Evolutionary conservation across 1,140 invertebrate species (phyloP).

Genomic region (Dinoponera quadriceps): DNA sequence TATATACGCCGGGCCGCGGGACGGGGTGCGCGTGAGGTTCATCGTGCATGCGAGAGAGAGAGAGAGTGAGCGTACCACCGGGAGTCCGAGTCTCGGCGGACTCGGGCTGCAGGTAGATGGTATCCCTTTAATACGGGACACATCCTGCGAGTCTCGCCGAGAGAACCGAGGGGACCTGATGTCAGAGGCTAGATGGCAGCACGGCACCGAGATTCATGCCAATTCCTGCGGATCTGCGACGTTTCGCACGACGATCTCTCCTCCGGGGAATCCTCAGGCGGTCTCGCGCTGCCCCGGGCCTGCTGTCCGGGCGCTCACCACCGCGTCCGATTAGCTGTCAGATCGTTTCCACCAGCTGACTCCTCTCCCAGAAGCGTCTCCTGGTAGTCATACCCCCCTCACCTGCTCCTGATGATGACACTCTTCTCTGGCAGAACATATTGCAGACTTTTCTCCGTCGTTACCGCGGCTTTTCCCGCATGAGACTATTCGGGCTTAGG

Average conservation of each 20-base stretch:
- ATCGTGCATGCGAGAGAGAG: neutral
- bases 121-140: slow-evolving; percentile 61
- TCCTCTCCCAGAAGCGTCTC: slow-evolving; percentile 58
- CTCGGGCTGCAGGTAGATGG: slow-evolving; percentile 23
- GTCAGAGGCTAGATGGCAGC: slow-evolving; percentile 84
- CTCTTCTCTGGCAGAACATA: slow-evolving; percentile 67
- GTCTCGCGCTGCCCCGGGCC: neutral
- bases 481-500: neutral
- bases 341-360: slow-evolving; percentile 66
- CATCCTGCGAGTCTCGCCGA: slow-evolving; percentile 59
- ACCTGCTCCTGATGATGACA: slow-evolving; percentile 41
- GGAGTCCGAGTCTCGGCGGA: slow-evolving; percentile 43
- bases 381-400: slow-evolving; percentile 42
- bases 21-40: neutral
- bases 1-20: slow-evolving; percentile 22
- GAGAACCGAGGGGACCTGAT: slow-evolving; percentile 74
- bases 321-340: slow-evolving; percentile 66
- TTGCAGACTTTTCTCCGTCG: slow-evolving; percentile 65
- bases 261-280: slow-evolving; percentile 45
- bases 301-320: neutral
- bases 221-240: slow-evolving; percentile 70
- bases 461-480: neutral
- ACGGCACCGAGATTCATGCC: slow-evolving; percentile 75
- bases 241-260: slow-evolving; percentile 64
- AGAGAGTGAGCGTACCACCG: neutral